phyloP scores from a whole-genome alignment of 2,113 vertebrate species.

The Glaucomys volans region DNA sequence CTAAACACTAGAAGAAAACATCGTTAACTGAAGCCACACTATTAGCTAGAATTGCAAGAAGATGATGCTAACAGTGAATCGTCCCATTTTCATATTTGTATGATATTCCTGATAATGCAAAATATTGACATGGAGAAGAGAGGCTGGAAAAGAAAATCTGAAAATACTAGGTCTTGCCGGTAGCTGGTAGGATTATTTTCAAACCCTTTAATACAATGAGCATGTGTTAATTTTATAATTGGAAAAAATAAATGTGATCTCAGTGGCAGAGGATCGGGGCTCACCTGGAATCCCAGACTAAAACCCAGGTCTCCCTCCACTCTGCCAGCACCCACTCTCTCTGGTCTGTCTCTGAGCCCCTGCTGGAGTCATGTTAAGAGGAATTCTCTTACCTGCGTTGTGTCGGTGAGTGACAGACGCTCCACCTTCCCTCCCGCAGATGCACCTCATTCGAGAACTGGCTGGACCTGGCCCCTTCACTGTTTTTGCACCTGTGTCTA shows the following conservation, averaged over 20 bases:
- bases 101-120: background rate
- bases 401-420: background rate
- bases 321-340: no score
- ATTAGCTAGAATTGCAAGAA: background rate
- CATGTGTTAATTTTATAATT: background rate
- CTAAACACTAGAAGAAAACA: background rate
- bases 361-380: background rate
- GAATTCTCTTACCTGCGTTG: fast-evolving
- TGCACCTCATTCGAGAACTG: slow-evolving; percentile 84
- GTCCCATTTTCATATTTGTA: background rate
- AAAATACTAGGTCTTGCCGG: background rate
- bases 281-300: background rate
- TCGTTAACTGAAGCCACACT: background rate
- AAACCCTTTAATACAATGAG: background rate
- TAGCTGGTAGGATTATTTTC: background rate
- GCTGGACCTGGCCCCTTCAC: slow-evolving; percentile 92
- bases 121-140: background rate
- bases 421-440: slow-evolving; percentile 83
- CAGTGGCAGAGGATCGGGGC: background rate
- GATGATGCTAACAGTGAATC: background rate
- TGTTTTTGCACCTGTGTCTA: slow-evolving; percentile 87
- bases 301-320: background rate
- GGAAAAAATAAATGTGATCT: background rate
- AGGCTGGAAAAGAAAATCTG: background rate
- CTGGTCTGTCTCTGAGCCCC: background rate